phyloP scores from a whole-genome alignment of 2,113 vertebrate genomes.

The Chaetorhynchus papuensis region DNA sequence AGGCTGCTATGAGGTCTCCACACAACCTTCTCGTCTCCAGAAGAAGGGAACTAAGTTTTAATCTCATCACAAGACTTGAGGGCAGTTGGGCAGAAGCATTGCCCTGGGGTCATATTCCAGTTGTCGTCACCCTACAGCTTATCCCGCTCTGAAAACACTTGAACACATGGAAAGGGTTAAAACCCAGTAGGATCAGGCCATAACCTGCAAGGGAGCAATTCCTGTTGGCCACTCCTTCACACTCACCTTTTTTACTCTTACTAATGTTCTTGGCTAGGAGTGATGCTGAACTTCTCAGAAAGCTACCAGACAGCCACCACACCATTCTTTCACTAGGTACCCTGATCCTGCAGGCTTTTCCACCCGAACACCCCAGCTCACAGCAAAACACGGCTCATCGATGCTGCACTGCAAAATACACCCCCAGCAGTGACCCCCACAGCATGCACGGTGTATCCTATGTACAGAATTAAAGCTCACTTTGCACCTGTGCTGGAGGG shows the following conservation, averaged over 20 bases:
- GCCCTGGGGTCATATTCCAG: neutral
- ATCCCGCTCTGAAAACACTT: neutral
- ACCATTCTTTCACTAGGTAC: too few relatives aligned
- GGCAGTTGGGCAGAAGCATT: neutral
- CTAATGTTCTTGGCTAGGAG: neutral
- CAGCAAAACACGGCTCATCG: rapidly evolving
- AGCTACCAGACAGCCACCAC: neutral
- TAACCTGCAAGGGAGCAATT: neutral
- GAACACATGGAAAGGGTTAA: neutral
- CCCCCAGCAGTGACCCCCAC: neutral
- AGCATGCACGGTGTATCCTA: rapidly evolving
- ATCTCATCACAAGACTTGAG: neutral
- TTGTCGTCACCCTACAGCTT: neutral
- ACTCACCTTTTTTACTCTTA: neutral
- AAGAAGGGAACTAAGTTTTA: neutral
- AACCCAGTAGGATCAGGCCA: neutral
- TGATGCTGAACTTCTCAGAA: neutral
- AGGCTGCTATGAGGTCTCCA: neutral
- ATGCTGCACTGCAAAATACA: neutral
- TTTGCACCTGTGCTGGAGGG: neutral
- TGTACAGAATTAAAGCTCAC: neutral
- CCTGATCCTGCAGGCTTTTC: neutral
- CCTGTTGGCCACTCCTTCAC: neutral
- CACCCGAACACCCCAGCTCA: neutral
- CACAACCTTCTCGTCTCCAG: neutral